These are phyloP conservation scores for Dicyrtomina minuta DNA, from an alignment of 2,888 invertebrate genomes.

Conservation along the genomic window DNA sequence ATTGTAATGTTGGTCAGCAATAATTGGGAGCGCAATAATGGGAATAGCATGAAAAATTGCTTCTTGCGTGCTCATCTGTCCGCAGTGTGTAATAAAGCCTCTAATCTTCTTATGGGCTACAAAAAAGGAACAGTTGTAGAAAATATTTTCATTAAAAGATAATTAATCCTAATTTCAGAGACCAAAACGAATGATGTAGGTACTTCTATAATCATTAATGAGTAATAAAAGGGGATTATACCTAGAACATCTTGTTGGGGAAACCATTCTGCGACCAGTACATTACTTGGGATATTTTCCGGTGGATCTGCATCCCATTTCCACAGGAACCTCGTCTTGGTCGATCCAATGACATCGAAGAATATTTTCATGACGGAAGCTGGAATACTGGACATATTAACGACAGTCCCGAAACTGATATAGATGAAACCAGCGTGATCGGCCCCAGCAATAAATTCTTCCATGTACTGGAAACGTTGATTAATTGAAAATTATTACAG, in stretches of 20 bases:
- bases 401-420: neutral
- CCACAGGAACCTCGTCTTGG: neutral
- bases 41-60: too few species aligned
- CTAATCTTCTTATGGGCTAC: too few species aligned
- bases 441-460: neutral
- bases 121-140: too few species aligned
- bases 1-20: neutral
- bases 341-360: neutral
- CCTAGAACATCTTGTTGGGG: slow-evolving; percentile 2
- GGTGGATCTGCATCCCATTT: neutral
- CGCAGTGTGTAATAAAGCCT: too few species aligned
- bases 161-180: too few species aligned
- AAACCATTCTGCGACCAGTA: neutral
- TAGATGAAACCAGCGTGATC: neutral
- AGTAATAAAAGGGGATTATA: too few species aligned
- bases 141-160: too few species aligned
- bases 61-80: too few species aligned
- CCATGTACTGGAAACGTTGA: neutral
- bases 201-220: too few species aligned
- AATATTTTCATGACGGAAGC: neutral
- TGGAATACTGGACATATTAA: neutral
- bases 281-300: neutral
- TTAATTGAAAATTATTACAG: too few species aligned
- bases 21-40: neutral
- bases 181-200: too few species aligned